Conservation (phyloP, 2,113 vertebrate genomes). For the Hypanus sabinus region DNA sequence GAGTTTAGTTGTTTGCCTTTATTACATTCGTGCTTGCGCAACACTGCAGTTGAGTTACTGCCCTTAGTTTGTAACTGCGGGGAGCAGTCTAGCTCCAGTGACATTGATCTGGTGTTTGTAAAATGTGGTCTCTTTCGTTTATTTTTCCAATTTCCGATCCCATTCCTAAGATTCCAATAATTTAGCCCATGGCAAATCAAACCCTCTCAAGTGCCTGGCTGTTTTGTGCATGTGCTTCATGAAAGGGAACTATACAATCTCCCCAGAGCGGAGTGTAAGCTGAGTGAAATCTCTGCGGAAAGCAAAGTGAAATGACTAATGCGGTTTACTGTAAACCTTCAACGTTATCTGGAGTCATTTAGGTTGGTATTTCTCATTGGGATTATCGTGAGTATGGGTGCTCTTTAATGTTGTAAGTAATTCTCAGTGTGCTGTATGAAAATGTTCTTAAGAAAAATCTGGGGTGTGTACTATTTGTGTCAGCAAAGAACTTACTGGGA, state of each 20-base stretch:
- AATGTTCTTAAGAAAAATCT: background rate
- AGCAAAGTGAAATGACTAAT: conserved; percentile 26
- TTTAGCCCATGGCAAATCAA: background rate
- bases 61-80: conserved; percentile 21
- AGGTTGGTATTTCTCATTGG: background rate
- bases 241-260: background rate
- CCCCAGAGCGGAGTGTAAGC: background rate
- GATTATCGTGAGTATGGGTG: background rate
- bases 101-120: background rate
- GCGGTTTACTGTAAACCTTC: conserved; percentile 27
- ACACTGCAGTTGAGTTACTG: conserved; percentile 29
- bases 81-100: conserved; percentile 33
- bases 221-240: background rate
- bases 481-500: background rate
- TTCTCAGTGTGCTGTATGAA: background rate
- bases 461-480: background rate
- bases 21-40: conserved; percentile 23
- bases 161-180: background rate
- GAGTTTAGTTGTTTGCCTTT: background rate
- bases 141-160: too few relatives aligned
- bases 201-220: background rate
- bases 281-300: background rate
- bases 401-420: background rate
- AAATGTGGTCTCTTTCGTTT: background rate
- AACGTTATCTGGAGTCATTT: conserved; percentile 9